Conservation (phyloP, 2,797 vertebrate species). For the Crypturellus tataupa region DNA sequence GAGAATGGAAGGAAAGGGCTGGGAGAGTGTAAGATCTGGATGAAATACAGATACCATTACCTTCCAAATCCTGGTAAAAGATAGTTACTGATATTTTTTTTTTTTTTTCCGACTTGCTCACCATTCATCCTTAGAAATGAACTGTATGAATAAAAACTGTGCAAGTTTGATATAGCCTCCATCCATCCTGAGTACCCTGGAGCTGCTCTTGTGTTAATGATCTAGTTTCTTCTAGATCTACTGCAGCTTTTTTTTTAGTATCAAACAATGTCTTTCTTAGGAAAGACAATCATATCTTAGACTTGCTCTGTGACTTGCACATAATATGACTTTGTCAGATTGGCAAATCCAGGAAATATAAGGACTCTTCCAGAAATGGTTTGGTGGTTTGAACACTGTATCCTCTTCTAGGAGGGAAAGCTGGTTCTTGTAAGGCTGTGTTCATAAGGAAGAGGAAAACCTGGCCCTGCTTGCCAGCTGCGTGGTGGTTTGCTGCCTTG, state of each 20-base stretch:
- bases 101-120: background rate
- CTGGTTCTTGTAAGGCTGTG: background rate
- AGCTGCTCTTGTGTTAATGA: conserved; percentile 35
- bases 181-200: background rate
- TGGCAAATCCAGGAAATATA: background rate
- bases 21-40: background rate
- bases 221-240: background rate
- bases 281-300: background rate
- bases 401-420: background rate
- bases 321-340: accelerated
- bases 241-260: background rate
- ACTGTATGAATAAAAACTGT: background rate
- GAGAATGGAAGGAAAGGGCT: conserved; percentile 1
- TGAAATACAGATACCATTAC: background rate
- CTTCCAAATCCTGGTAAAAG: background rate
- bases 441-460: background rate
- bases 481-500: accelerated
- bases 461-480: background rate
- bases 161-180: conserved; percentile 11
- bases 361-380: background rate
- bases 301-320: conserved; percentile 11
- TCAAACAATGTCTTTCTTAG: background rate
- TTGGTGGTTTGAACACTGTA: background rate
- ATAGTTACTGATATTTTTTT: background rate
- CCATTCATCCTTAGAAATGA: background rate